Conservation (phyloP, 2,113 vertebrate genomes). For the Montifringilla adamsi region DNA sequence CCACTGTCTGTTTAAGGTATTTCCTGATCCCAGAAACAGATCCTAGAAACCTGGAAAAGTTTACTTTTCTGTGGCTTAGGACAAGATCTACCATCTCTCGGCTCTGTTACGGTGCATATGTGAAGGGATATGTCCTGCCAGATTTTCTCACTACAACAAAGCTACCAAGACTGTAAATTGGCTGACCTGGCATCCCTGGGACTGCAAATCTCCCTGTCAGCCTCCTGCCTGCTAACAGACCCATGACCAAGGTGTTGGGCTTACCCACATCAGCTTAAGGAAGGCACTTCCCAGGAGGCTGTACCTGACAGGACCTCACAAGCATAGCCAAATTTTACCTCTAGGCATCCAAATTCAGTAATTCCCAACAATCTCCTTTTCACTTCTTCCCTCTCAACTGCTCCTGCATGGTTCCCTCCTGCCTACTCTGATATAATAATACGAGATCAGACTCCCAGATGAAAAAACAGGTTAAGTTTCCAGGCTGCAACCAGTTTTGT, state of each 20-base stretch:
- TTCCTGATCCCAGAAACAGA: not conserved
- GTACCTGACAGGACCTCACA: not conserved
- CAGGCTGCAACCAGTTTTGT: not conserved
- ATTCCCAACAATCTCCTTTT: not conserved
- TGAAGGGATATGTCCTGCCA: not conserved
- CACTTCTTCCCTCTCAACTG: not conserved
- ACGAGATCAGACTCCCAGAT: not conserved
- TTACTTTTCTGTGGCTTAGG: not conserved
- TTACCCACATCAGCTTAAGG: not conserved
- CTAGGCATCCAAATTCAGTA: not conserved
- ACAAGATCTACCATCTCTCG: not conserved
- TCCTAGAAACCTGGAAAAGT: not conserved
- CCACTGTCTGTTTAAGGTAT: not conserved
- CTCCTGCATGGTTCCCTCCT: not conserved
- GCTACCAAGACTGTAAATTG: not conserved
- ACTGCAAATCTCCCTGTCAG: not conserved
- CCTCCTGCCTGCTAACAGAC: not conserved
- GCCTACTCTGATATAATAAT: not conserved
- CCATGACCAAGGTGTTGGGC: not conserved
- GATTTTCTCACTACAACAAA: not conserved
- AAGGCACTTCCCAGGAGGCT: not conserved
- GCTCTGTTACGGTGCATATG: not conserved
- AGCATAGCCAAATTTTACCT: not conserved
- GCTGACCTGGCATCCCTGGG: not conserved
- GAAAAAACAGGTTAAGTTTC: not conserved